phyloP scores from a whole-genome alignment of 2,888 invertebrate genomes.

The Idaea dimidiata region DNA sequence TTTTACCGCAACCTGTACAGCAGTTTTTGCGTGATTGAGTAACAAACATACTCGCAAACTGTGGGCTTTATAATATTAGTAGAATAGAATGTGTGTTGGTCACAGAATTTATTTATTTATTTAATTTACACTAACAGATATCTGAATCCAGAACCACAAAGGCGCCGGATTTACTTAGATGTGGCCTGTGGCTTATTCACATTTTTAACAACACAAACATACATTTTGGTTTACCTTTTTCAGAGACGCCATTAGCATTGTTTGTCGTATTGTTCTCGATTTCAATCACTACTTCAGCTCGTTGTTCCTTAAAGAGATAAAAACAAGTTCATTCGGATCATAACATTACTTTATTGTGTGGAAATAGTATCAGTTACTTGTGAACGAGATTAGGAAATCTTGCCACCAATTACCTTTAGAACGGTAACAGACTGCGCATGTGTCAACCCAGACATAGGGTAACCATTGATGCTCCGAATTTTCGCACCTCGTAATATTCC shows the following conservation, averaged over 20 bases:
- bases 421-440: conserved; percentile 93
- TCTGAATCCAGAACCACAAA: too few relatives aligned
- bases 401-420: conserved; percentile 84
- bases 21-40: too few relatives aligned
- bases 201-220: not conserved
- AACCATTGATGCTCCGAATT: conserved; percentile 93
- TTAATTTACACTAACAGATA: too few relatives aligned
- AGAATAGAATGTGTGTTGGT: too few relatives aligned
- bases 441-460: conserved; percentile 89
- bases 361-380: not conserved
- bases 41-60: too few relatives aligned
- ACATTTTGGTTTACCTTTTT: conserved; percentile 53
- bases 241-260: conserved; percentile 63
- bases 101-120: too few relatives aligned
- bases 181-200: too few relatives aligned
- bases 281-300: conserved; percentile 89
- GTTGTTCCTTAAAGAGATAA: conserved; percentile 82
- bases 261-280: conserved; percentile 80
- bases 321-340: not conserved
- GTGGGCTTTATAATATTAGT: too few relatives aligned
- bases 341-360: not conserved
- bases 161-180: too few relatives aligned
- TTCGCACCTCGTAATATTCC: conserved; percentile 94
- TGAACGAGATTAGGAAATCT: not conserved
- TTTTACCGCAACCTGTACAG: too few relatives aligned